These are phyloP conservation scores for Cheilosia impressa DNA, from an alignment of 2,888 invertebrate genomes.

Conservation along the genomic window DNA sequence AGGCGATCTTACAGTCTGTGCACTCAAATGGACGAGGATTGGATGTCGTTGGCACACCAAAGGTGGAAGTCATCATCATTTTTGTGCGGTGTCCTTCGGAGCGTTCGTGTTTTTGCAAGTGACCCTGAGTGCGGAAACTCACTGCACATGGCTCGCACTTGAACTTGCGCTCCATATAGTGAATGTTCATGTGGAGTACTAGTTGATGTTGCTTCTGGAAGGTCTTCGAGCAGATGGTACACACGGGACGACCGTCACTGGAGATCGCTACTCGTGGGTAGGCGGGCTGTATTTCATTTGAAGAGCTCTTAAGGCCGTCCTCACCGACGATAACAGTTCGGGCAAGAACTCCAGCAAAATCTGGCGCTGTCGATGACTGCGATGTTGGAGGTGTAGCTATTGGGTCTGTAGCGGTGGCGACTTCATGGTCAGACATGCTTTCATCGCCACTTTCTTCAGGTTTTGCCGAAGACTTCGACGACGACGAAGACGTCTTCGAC, in stretches of 20 bases:
- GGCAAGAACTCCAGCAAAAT: conserved; percentile 81
- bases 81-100: conserved; percentile 96
- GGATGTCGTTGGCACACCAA: conserved; percentile 91
- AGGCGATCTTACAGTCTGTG: conserved; percentile 97
- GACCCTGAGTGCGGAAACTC: conserved; percentile 95
- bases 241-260: conserved; percentile 89
- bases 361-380: conserved; percentile 80
- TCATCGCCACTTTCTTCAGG: conserved; percentile 76
- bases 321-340: conserved; percentile 86
- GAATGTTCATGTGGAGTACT: conserved; percentile 96
- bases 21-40: conserved; percentile 99
- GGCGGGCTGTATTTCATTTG: conserved; percentile 81
- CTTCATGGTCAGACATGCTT: conserved; percentile 76
- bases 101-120: conserved; percentile 96
- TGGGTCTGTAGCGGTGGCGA: conserved; percentile 28
- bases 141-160: conserved; percentile 96
- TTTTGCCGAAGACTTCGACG: conserved; percentile 42
- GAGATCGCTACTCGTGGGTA: conserved; percentile 84
- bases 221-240: conserved; percentile 94
- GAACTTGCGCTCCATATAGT: conserved; percentile 96
- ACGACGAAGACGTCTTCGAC: conserved; percentile 46
- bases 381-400: conserved; percentile 75
- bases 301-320: conserved; percentile 86
- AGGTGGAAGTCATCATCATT: conserved; percentile 94
- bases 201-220: conserved; percentile 96